Evolutionary conservation across 2,888 invertebrate species (phyloP).

Genomic region (Metellina segmentata): DNA sequence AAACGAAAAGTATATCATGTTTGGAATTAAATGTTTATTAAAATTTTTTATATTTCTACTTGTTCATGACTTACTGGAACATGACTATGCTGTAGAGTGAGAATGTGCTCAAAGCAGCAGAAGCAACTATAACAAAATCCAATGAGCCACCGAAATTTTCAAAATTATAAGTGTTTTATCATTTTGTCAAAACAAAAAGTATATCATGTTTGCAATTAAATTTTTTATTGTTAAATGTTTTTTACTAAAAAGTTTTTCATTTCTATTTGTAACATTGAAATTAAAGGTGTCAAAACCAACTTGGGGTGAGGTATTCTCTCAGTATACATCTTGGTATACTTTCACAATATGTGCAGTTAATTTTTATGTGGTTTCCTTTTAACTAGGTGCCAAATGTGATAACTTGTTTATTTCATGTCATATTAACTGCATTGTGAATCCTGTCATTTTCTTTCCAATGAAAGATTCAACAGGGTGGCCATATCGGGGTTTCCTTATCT

Average conservation of each 20-base stretch:
- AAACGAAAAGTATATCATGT: neutral
- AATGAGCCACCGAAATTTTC: constrained; percentile 87
- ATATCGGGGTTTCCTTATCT: no score
- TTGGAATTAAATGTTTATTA: neutral
- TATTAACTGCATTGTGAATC: no score
- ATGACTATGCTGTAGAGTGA: constrained; percentile 82
- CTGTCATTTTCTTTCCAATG: no score
- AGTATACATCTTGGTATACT: no score
- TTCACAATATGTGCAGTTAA: no score
- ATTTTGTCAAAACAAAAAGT: neutral
- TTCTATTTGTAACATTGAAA: neutral
- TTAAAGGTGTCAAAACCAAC: no score
- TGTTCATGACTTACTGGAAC: constrained; percentile 85
- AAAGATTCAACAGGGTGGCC: no score
- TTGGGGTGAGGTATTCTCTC: no score
- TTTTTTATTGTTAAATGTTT: neutral
- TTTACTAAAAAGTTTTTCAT: neutral
- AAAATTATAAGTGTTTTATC: constrained; percentile 84
- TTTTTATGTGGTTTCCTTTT: no score
- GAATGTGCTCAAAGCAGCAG: constrained; percentile 86
- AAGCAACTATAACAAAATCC: constrained; percentile 88
- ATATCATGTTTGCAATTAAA: neutral
- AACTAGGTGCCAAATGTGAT: no score
- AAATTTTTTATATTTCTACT: no score
- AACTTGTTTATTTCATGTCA: no score